Conservation (phyloP, 2,113 vertebrate species). For the Cisticola juncidis region DNA sequence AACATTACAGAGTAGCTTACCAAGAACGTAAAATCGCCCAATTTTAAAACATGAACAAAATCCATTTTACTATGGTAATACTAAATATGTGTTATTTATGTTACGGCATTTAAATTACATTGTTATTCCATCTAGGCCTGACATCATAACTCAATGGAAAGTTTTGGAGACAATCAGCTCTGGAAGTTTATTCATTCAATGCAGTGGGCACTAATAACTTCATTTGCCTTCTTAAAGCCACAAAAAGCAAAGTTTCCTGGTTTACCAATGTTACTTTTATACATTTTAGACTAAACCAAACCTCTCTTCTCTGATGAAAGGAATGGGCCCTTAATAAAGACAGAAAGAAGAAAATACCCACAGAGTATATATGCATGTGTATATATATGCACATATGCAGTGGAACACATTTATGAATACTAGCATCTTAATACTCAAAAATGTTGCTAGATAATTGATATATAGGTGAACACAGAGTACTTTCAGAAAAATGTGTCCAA, state of each 20-base stretch:
- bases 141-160: not conserved
- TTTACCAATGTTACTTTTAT: not conserved
- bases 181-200: not conserved
- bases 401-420: not conserved
- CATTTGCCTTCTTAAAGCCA: not conserved
- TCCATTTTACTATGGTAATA: not conserved
- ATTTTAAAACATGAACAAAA: not conserved
- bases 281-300: not conserved
- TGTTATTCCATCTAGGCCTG: not conserved
- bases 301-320: not conserved
- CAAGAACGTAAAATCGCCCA: not conserved
- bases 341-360: not conserved
- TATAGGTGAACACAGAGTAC: not conserved
- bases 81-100: not conserved
- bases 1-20: not conserved
- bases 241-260: not conserved
- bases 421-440: not conserved
- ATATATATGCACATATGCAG: not conserved
- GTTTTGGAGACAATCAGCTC: not conserved
- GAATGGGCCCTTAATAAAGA: not conserved
- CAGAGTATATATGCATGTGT: accelerated
- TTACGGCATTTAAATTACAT: not conserved
- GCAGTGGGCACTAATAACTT: not conserved
- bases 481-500: not conserved
- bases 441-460: not conserved